phyloP scores from a whole-genome alignment of 2,888 invertebrate genomes.

The Schrankia costaestrigalis region DNA sequence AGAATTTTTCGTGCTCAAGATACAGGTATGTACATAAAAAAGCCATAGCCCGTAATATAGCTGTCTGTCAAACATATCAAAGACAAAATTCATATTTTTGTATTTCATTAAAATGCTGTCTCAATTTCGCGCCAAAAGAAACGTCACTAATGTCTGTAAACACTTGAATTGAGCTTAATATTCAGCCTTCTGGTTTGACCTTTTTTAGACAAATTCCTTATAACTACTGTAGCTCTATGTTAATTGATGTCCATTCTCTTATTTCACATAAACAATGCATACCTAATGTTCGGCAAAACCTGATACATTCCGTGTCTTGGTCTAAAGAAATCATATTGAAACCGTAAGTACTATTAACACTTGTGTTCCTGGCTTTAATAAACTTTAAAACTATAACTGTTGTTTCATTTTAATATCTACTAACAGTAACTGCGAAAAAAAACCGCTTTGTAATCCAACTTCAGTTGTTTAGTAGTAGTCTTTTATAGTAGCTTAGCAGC shows the following conservation, averaged over 20 bases:
- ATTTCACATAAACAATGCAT: conserved; percentile 24
- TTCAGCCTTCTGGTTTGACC: too few relatives aligned
- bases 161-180: too few relatives aligned
- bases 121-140: too few relatives aligned
- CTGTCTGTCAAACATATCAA: conserved; percentile 16
- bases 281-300: conserved; percentile 13
- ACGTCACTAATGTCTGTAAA: too few relatives aligned
- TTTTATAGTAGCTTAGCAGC: too few relatives aligned
- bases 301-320: conserved; percentile 24
- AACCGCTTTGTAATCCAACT: too few relatives aligned
- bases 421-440: not conserved
- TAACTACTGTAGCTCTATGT: too few relatives aligned
- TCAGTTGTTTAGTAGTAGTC: too few relatives aligned
- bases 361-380: conserved; percentile 77
- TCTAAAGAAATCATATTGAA: conserved; percentile 36
- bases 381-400: conserved; percentile 49
- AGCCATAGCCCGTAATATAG: conserved; percentile 6
- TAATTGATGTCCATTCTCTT: conserved; percentile 22
- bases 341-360: conserved; percentile 50
- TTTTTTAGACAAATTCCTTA: too few relatives aligned
- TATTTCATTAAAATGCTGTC: too few relatives aligned
- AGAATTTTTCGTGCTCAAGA: too few relatives aligned
- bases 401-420: not conserved
- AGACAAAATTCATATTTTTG: too few relatives aligned
- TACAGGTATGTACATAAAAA: conserved; percentile 3